Evolutionary conservation across 2,113 vertebrate genomes (phyloP).

Genomic region (Heliornis fulica): DNA sequence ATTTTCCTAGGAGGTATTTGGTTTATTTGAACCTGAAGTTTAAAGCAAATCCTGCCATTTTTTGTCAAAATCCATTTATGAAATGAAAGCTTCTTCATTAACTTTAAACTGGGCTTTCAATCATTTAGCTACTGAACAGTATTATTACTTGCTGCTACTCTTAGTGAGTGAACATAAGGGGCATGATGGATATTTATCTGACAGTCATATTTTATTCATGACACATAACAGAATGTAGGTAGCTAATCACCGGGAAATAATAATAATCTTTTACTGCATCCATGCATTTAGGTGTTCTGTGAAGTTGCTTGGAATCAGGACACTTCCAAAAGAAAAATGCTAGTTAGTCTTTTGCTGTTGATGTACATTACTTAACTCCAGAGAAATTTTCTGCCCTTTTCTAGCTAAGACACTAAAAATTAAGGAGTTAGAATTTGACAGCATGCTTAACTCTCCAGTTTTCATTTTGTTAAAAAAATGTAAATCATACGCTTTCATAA

Average conservation of each 20-base stretch:
- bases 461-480: too few species aligned
- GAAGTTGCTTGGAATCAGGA: not conserved
- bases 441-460: too few species aligned
- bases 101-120: not conserved
- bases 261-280: not conserved
- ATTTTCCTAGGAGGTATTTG: not conserved
- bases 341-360: not conserved
- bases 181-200: not conserved
- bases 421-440: not conserved
- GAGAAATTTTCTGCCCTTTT: not conserved
- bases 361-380: not conserved
- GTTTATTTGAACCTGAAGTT: not conserved
- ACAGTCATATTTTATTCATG: conserved; percentile 6
- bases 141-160: not conserved
- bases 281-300: not conserved
- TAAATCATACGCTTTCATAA: not conserved
- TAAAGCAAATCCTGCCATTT: not conserved
- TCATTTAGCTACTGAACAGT: not conserved
- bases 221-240: not conserved
- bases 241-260: not conserved
- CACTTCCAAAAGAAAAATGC: not conserved
- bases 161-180: not conserved
- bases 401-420: not conserved
- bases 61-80: not conserved
- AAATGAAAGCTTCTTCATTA: not conserved